Conservation (phyloP, 23 tunicate species). For the Halocynthia aurantium region DNA sequence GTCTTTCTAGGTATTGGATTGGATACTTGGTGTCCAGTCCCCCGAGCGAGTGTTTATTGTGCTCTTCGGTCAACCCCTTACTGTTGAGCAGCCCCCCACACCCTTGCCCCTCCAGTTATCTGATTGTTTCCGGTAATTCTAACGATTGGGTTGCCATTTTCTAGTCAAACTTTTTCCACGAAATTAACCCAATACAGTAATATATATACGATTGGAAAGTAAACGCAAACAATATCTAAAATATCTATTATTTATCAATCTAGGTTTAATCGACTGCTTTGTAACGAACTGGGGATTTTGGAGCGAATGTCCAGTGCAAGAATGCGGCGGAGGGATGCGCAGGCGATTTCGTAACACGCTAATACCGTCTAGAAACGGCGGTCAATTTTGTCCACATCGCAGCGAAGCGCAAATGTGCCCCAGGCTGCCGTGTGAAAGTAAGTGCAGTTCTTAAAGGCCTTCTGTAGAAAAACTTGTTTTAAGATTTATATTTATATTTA, state of each 20-base stretch:
- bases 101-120: too few relatives aligned
- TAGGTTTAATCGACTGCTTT: slow-evolving; percentile 73
- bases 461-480: not conserved
- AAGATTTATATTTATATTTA: not conserved
- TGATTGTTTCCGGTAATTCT: too few relatives aligned
- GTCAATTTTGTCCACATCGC: slow-evolving; percentile 84
- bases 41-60: too few relatives aligned
- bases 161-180: too few relatives aligned
- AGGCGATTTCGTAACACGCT: slow-evolving; percentile 63
- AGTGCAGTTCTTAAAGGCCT: not conserved
- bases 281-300: slow-evolving; percentile 78
- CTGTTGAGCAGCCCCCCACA: too few relatives aligned
- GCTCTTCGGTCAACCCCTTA: too few relatives aligned
- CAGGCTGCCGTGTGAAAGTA: slow-evolving; percentile 70
- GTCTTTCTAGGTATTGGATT: too few relatives aligned
- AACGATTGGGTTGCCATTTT: too few relatives aligned
- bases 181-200: too few relatives aligned
- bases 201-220: too few relatives aligned
- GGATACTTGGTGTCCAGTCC: too few relatives aligned
- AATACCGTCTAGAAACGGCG: slow-evolving; percentile 72
- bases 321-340: slow-evolving; percentile 94
- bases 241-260: not conserved
- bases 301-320: slow-evolving; percentile 92
- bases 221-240: not conserved
- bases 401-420: slow-evolving; percentile 87